Conservation (phyloP, 2,888 invertebrate species). For the Carcina quercana region DNA sequence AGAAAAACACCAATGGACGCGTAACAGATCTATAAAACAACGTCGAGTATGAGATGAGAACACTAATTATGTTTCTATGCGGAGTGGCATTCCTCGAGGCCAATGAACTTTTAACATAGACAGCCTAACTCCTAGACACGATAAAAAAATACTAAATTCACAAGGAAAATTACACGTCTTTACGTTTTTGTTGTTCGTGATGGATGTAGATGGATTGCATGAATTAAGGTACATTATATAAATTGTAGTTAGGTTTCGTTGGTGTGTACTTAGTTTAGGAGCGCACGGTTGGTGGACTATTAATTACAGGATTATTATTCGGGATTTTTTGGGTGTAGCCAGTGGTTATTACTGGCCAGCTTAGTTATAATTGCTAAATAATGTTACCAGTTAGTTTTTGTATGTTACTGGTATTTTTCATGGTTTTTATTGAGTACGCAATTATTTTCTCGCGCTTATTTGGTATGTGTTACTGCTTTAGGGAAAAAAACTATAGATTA, state of each 20-base stretch:
- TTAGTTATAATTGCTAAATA: background rate
- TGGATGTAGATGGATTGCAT: conserved; percentile 3
- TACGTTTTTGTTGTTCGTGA: conserved; percentile 3
- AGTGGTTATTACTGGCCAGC: background rate
- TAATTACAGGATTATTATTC: conserved; percentile 1
- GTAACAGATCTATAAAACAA: too few relatives aligned
- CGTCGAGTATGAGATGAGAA: conserved; percentile 51
- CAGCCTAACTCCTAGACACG: conserved; percentile 21
- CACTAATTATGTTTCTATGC: conserved; percentile 68
- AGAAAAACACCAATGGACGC: too few relatives aligned
- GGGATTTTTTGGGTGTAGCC: background rate
- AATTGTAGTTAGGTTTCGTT: conserved; percentile 8
- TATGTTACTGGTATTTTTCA: too few relatives aligned
- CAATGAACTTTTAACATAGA: conserved; percentile 41
- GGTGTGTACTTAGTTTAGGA: too few relatives aligned
- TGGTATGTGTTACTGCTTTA: too few relatives aligned
- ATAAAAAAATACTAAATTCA: conserved; percentile 13
- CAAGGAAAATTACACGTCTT: background rate
- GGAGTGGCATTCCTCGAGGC: conserved; percentile 56
- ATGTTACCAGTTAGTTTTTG: too few relatives aligned
- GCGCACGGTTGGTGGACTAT: too few relatives aligned
- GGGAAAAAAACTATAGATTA: too few relatives aligned
- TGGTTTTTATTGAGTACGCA: background rate
- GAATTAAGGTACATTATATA: conserved; percentile 6
- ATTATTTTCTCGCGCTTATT: background rate